These are phyloP conservation scores for Poeciliopsis turrubarensis DNA, from an alignment of 2,113 vertebrate genomes.

Conservation along the genomic window DNA sequence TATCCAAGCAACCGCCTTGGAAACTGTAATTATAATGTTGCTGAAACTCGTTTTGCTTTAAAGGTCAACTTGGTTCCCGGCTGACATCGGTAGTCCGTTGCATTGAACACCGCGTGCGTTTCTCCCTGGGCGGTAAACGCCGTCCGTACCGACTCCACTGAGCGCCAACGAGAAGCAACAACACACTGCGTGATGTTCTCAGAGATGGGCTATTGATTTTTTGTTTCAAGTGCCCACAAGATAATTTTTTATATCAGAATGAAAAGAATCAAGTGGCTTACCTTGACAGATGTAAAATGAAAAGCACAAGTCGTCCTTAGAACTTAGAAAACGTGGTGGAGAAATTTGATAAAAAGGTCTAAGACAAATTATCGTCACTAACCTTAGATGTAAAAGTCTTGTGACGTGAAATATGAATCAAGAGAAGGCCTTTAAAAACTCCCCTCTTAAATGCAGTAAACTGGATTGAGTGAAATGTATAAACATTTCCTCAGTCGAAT, in stretches of 20 bases:
- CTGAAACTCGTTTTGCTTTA: neutral
- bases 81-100: neutral
- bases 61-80: neutral
- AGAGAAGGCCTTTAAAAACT: neutral
- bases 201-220: constrained; percentile 40
- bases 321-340: neutral
- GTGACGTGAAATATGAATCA: neutral
- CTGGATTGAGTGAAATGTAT: neutral
- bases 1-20: neutral
- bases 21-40: neutral
- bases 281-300: neutral
- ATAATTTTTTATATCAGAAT: constrained; percentile 16
- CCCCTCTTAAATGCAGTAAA: neutral
- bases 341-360: neutral
- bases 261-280: constrained; percentile 5
- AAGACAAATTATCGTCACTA: neutral
- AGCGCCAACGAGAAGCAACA: constrained; percentile 10
- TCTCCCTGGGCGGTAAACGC: neutral
- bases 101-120: neutral
- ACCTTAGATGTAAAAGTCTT: neutral
- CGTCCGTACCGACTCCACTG: neutral
- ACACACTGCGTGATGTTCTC: constrained; percentile 4
- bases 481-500: too few species aligned
- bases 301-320: neutral
- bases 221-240: neutral